Percentiles rank a stretch among this genome's conserved stretches.
Conservation (phyloP, 2,113 vertebrate genomes). For the Potamarius usumacintae region DNA sequence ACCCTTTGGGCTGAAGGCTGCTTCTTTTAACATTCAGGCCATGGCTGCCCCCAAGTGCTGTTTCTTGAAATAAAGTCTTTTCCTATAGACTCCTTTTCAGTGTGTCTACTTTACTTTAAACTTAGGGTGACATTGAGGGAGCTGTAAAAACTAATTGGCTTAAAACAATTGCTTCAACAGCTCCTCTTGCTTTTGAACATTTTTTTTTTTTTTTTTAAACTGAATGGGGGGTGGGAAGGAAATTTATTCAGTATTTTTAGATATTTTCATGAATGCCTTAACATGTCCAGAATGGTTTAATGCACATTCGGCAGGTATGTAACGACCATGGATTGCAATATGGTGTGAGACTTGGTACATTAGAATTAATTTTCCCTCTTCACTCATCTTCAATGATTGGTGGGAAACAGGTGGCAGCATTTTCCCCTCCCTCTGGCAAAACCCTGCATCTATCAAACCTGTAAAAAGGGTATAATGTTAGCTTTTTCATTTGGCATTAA, state of each 20-base stretch:
- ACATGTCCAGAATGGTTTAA: not conserved
- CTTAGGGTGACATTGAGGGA: not conserved
- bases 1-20: too few species aligned
- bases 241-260: not conserved
- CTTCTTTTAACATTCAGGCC: too few species aligned
- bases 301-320: not conserved
- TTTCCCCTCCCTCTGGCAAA: constrained; percentile 33
- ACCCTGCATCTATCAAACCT: constrained; percentile 41
- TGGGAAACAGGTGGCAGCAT: constrained; percentile 1
- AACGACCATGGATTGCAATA: not conserved
- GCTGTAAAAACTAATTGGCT: not conserved
- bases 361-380: not conserved
- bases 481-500: constrained; percentile 63
- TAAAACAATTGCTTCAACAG: not conserved
- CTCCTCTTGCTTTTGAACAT: not conserved
- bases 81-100: not conserved
- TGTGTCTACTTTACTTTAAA: not conserved
- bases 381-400: constrained; percentile 33
- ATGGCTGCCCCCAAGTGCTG: not conserved
- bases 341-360: not conserved
- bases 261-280: not conserved
- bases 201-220: not conserved
- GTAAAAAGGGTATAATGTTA: constrained; percentile 54
- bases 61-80: not conserved
- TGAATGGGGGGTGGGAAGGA: too few species aligned